Conservation (phyloP, 2,797 vertebrate genomes). For the Gallinago solitaria region DNA sequence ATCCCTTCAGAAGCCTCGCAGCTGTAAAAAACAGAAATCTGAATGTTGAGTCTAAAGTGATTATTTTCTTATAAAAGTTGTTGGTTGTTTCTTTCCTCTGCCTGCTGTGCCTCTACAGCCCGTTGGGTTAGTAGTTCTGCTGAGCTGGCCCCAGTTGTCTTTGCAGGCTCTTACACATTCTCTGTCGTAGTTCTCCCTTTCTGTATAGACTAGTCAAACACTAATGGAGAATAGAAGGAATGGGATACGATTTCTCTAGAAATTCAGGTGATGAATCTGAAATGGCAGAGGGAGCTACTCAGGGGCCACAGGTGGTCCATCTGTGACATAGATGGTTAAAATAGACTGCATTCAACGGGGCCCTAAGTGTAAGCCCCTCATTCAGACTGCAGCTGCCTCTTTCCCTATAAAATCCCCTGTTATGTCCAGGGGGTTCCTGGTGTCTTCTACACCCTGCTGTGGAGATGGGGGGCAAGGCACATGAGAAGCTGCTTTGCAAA, state of each 20-base stretch:
- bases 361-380: background rate
- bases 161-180: background rate
- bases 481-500: background rate
- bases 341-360: background rate
- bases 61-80: background rate
- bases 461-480: background rate
- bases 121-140: background rate
- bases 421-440: background rate
- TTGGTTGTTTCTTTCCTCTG: background rate
- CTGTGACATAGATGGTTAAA: background rate
- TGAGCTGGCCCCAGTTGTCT: accelerated
- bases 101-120: background rate
- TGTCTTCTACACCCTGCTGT: background rate
- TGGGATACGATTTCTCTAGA: background rate
- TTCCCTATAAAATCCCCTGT: background rate
- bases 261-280: background rate
- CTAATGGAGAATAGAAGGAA: background rate
- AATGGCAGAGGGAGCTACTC: background rate
- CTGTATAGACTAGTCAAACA: background rate
- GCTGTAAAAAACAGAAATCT: background rate
- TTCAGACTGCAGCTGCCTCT: background rate
- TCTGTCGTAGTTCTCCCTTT: background rate
- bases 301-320: background rate
- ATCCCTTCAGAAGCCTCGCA: background rate
- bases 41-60: background rate